Evolutionary conservation across 2,888 invertebrate species (phyloP).

Genomic region (Stegana nigrithorax): DNA sequence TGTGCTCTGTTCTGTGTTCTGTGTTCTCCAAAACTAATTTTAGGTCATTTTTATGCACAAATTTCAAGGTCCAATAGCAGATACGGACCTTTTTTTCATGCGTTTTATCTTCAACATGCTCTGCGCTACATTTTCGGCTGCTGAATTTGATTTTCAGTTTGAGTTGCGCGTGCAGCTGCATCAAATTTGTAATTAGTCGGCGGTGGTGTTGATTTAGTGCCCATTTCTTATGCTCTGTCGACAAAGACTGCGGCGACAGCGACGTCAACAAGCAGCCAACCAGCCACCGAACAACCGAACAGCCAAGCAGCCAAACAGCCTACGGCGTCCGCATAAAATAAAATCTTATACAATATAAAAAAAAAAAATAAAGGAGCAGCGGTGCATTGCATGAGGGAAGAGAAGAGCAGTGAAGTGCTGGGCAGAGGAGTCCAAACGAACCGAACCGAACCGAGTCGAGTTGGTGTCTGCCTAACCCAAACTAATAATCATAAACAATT

Average conservation of each 20-base stretch:
- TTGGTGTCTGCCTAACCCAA: slow-evolving; percentile 35
- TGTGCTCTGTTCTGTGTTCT: too few relatives aligned
- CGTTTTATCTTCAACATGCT: too few relatives aligned
- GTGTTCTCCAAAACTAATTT: slow-evolving; percentile 2
- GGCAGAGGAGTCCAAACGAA: background rate
- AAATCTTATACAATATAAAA: slow-evolving; percentile 12
- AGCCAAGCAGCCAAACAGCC: too few relatives aligned
- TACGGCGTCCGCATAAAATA: background rate
- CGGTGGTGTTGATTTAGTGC: slow-evolving; percentile 16
- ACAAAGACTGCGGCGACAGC: background rate
- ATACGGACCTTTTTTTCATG: background rate
- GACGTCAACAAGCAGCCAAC: background rate
- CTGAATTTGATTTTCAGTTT: background rate
- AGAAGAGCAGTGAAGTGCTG: background rate
- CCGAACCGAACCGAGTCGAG: background rate
- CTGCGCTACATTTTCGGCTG: background rate
- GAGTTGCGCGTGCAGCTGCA: slow-evolving; percentile 44
- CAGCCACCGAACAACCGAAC: too few relatives aligned
- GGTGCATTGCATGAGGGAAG: too few relatives aligned
- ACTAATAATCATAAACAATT: slow-evolving; percentile 48
- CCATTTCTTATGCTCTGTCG: too few relatives aligned
- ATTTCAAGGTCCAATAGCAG: slow-evolving; percentile 10
- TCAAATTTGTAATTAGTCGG: slow-evolving; percentile 45
- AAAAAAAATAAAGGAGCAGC: too few relatives aligned
- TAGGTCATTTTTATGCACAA: slow-evolving; percentile 9